Evolutionary conservation across 2,113 vertebrate genomes (phyloP), one percentile per base, ranked within the genome.

Genomic region (Piaya cayana): DNA sequence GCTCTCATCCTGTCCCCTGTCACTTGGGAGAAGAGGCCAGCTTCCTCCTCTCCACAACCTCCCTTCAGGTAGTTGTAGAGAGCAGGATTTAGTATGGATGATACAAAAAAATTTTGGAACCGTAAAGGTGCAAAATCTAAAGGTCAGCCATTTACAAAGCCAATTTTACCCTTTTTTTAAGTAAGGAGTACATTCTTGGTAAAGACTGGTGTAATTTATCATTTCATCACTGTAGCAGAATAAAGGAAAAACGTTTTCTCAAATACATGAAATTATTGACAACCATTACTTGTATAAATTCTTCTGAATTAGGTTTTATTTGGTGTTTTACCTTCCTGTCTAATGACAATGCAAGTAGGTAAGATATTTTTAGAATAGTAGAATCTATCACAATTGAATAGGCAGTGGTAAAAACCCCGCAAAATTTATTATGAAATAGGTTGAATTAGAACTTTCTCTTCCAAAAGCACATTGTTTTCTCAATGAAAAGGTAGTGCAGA

Each of bases 381-480:
- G 3, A 49, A 4, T 49, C 25, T 65, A 55, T 71, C 37, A 92
- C 21, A 74, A 71, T 25, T 3, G 3, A 59, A 70, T 78, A 53
- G 3, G 5, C 55, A 94, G 47, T 22, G 58, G 50, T 78, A 26
- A 65, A 62, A 36, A 0, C 0, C 4, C 5, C 23, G 20, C 2
- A 55, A 77, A 76, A 83, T 52, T 43, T 80, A 50, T 80, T 75
- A 30, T 17, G 52, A 5, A 3, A 39, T 72, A 74, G 11, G 11
- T 55, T 69, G n/a, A 76, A 83, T 86, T 78, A 88, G 80, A 83
- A 50, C 45, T 81, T 59, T 78, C 10, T 50, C 27, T 78, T 93
- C n/a, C 64, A 60, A 90, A 65, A 86, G 13, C 26, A 77, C 32
- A 32, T 69, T 82, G 34, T 53, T 91, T 95, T 82, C 42, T 91